A percentile compares a stretch with the other conserved stretches of the same genome.
phyloP scores from a whole-genome alignment of 2,888 invertebrate genomes.

The Aphidius colemani region DNA sequence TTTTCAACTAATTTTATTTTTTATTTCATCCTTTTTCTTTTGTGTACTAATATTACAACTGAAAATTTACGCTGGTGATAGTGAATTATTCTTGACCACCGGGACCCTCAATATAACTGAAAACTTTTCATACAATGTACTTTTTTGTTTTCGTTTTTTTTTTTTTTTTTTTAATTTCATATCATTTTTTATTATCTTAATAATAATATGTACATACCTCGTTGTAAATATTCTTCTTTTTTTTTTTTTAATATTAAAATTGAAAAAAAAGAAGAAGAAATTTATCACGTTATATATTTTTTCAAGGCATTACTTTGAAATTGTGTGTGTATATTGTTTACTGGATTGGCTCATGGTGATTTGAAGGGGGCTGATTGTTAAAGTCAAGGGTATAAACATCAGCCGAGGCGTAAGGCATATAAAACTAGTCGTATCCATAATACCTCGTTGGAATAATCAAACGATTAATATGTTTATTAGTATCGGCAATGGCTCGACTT shows the following conservation, averaged over 20 bases:
- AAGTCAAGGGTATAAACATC: constrained; percentile 31
- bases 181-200: too few species aligned
- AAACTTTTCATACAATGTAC: constrained; percentile 1
- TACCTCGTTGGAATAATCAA: constrained; percentile 50
- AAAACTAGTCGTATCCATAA: constrained; percentile 42
- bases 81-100: constrained; percentile 8
- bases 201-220: too few species aligned
- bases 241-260: too few species aligned
- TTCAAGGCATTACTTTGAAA: constrained; percentile 5
- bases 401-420: constrained; percentile 41
- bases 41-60: constrained; percentile 3
- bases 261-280: too few species aligned
- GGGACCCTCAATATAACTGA: constrained; percentile 11
- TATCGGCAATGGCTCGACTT: constrained; percentile 45
- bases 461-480: constrained; percentile 54
- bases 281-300: too few species aligned
- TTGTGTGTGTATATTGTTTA: constrained; percentile 10
- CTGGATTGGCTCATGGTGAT: constrained; percentile 20
- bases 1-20: constrained; percentile 7
- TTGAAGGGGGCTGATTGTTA: constrained; percentile 21
- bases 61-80: neutral
- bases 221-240: too few species aligned
- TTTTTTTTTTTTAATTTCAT: constrained; percentile 8
- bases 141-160: neutral
- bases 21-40: constrained; percentile 1